Conservation (phyloP, 2,797 vertebrate genomes). For the Bradypodion ventrale region DNA sequence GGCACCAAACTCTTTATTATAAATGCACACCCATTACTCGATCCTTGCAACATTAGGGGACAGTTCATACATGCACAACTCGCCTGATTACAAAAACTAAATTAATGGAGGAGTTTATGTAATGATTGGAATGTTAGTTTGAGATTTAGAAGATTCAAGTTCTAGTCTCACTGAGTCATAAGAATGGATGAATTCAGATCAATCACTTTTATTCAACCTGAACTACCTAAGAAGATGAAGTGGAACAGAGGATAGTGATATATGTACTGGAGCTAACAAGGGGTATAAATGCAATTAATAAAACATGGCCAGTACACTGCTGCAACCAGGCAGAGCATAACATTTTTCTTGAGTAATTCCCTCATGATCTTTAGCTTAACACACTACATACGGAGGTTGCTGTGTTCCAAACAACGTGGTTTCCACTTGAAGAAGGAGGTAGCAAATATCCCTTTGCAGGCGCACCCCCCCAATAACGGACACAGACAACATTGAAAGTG, state of each 20-base stretch:
- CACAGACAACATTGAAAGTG: too few relatives aligned
- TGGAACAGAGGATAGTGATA: background rate
- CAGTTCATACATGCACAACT: background rate
- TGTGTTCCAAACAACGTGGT: too few relatives aligned
- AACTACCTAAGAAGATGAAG: background rate
- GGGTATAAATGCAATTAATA: background rate
- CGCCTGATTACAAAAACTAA: background rate
- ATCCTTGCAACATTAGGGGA: background rate
- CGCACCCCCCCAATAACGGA: too few relatives aligned
- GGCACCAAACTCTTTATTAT: background rate
- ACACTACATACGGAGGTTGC: too few relatives aligned
- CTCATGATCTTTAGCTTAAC: too few relatives aligned
- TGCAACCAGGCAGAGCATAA: too few relatives aligned
- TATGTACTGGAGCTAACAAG: background rate
- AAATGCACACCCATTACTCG: background rate
- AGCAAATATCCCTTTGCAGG: too few relatives aligned
- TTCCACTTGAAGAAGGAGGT: too few relatives aligned
- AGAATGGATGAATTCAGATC: background rate
- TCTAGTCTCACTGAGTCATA: background rate
- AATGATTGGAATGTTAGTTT: background rate
- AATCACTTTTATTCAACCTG: background rate
- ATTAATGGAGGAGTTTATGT: background rate
- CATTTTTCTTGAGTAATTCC: too few relatives aligned
- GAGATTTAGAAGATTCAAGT: background rate
- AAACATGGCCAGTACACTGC: background rate